These are phyloP conservation scores for Echeneis naucrates DNA, from an alignment of 2,797 vertebrate species.

Conservation along the genomic window DNA sequence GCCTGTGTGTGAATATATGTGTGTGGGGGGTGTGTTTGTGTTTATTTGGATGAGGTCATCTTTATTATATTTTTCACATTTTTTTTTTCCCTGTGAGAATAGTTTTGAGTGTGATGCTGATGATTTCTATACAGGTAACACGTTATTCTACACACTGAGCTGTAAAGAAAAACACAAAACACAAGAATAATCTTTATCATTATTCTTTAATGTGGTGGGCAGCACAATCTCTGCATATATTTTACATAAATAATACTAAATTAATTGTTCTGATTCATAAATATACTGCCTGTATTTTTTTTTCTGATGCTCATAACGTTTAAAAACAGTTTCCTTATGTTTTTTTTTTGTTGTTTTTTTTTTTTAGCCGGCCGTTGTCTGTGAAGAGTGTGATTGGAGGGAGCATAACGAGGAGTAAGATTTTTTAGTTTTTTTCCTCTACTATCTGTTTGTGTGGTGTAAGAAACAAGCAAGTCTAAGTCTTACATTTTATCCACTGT, in stretches of 20 bases:
- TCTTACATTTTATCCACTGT: no score
- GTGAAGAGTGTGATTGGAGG: conserved; percentile 95
- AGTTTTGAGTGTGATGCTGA: background rate
- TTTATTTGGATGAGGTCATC: conserved; percentile 14
- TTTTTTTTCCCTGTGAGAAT: background rate
- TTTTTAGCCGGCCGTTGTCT: conserved; percentile 90
- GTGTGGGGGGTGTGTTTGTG: background rate
- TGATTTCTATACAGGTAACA: background rate
- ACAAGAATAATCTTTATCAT: background rate
- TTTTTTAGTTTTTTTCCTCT: no score
- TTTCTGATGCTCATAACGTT: background rate
- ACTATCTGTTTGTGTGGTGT: no score
- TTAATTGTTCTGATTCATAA: background rate
- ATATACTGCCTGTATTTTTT: background rate
- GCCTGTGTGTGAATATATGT: background rate
- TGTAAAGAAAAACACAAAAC: background rate
- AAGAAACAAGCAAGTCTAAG: no score
- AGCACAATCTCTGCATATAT: background rate
- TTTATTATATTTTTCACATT: background rate
- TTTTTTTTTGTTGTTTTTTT: no score
- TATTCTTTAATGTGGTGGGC: background rate
- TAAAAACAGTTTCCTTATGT: background rate
- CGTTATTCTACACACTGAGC: background rate
- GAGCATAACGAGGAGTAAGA: conserved; percentile 92
- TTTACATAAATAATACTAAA: background rate